Evolutionary conservation across 2,888 invertebrate species (phyloP).

Genomic region (Pocota personata): DNA sequence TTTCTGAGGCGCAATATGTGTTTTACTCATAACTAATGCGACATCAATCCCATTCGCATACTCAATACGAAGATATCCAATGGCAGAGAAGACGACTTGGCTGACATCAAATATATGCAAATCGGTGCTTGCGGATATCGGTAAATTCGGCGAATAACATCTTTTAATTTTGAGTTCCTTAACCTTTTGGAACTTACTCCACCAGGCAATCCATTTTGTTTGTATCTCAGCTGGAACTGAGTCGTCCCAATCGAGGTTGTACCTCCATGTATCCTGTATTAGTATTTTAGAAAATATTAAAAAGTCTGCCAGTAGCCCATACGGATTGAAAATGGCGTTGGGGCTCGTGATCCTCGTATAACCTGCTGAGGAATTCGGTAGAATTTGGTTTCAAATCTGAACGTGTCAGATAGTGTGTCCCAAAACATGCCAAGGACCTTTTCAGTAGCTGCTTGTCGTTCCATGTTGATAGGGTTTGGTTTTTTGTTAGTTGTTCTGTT

Average conservation of each 20-base stretch:
- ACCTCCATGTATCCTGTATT: slow-evolving; percentile 10
- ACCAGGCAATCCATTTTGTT: too few relatives aligned
- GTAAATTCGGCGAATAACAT: slow-evolving; percentile 8
- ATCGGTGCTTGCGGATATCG: not conserved
- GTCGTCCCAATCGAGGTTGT: slow-evolving; percentile 1
- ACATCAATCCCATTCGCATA: slow-evolving; percentile 28
- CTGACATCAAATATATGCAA: not conserved
- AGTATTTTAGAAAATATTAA: slow-evolving; percentile 1
- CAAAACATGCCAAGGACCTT: too few relatives aligned
- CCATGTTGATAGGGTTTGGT: too few relatives aligned
- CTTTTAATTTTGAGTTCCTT: not conserved
- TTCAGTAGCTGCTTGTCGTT: too few relatives aligned
- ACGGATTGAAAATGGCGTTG: slow-evolving; percentile 31
- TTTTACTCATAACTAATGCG: slow-evolving; percentile 34
- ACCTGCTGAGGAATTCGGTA: not conserved
- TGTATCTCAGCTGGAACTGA: not conserved
- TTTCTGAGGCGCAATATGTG: slow-evolving; percentile 25
- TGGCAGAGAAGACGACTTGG: slow-evolving; percentile 5
- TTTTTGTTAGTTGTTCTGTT: not conserved
- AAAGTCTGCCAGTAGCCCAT: slow-evolving; percentile 29
- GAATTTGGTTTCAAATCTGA: slow-evolving; percentile 55
- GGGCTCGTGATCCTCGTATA: too few relatives aligned
- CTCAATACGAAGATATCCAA: not conserved
- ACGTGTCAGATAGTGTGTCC: slow-evolving; percentile 60
- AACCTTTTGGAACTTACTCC: too few relatives aligned